phyloP scores from a whole-genome alignment of 2,888 invertebrate genomes.

The Apodemia mormo region DNA sequence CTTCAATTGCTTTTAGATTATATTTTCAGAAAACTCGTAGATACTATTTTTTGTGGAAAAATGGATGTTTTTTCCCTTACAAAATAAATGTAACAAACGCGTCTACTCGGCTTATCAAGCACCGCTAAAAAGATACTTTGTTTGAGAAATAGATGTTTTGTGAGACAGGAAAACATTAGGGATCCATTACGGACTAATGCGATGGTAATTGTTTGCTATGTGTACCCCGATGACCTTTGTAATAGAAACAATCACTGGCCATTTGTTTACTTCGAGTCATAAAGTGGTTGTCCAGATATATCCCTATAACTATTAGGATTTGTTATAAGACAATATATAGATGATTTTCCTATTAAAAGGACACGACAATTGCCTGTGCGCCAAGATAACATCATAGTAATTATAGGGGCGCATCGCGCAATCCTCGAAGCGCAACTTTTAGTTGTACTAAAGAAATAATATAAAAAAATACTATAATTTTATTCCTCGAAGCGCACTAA shows the following conservation, averaged over 20 bases:
- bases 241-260: neutral
- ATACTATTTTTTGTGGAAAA: neutral
- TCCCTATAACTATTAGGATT: neutral
- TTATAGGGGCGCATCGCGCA: no score
- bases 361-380: no score
- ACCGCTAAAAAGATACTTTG: conserved; percentile 14
- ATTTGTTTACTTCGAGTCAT: conserved; percentile 8
- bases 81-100: conserved; percentile 14
- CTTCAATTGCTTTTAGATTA: no score
- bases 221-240: conserved; percentile 6
- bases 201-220: conserved; percentile 1
- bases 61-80: neutral
- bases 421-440: no score
- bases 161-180: conserved; percentile 16
- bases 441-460: no score
- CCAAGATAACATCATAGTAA: no score
- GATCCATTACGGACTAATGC: conserved; percentile 14
- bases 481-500: no score
- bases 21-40: neutral
- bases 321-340: no score
- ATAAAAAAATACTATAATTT: no score
- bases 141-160: conserved; percentile 18
- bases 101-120: conserved; percentile 6
- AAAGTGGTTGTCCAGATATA: conserved; percentile 16
- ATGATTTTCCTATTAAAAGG: no score